Conservation (phyloP, 2,888 invertebrate genomes). For the Lissonota sp. region DNA sequence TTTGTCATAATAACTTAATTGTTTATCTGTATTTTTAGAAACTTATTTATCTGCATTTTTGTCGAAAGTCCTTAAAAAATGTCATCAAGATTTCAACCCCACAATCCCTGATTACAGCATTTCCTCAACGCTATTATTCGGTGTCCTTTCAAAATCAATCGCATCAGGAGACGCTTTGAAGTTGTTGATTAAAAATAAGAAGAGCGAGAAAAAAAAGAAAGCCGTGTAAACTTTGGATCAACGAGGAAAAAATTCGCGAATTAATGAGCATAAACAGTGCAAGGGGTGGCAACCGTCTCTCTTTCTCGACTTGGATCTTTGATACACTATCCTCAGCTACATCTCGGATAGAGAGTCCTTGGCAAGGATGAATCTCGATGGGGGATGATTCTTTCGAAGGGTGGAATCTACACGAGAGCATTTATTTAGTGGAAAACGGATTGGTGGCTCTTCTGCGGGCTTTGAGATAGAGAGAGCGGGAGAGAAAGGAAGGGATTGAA, state of each 20-base stretch:
- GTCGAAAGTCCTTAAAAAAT: background rate
- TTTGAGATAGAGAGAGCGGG: slow-evolving; percentile 10
- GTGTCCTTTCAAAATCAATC: slow-evolving; percentile 78
- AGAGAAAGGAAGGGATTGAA: slow-evolving; percentile 37
- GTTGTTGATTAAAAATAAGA: slow-evolving; percentile 81
- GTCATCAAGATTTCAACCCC: slow-evolving; percentile 27
- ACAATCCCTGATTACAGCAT: slow-evolving; percentile 46
- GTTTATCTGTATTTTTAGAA: too few species aligned
- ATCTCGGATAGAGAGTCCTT: slow-evolving; percentile 17
- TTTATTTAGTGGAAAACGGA: slow-evolving; percentile 66
- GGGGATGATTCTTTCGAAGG: slow-evolving; percentile 39
- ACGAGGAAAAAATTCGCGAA: slow-evolving; percentile 47
- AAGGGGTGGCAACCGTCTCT: slow-evolving; percentile 39
- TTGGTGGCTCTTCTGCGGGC: slow-evolving; percentile 40
- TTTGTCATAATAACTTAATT: too few species aligned
- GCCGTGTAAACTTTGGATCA: slow-evolving; percentile 4
- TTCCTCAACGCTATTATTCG: slow-evolving; percentile 63
- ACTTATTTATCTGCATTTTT: too few species aligned
- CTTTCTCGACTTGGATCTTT: background rate
- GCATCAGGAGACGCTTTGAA: slow-evolving; percentile 77
- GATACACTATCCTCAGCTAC: slow-evolving; percentile 6
- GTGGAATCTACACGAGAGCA: slow-evolving; percentile 34
- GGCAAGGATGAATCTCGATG: slow-evolving; percentile 32
- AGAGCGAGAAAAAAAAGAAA: slow-evolving; percentile 19
- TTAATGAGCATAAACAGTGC: slow-evolving; percentile 56